A percentile compares a stretch with the other conserved stretches of the same genome.
These are phyloP conservation scores for Rhynchopsitta pachyrhyncha DNA, from an alignment of 2,113 vertebrate species.

Conservation along the genomic window DNA sequence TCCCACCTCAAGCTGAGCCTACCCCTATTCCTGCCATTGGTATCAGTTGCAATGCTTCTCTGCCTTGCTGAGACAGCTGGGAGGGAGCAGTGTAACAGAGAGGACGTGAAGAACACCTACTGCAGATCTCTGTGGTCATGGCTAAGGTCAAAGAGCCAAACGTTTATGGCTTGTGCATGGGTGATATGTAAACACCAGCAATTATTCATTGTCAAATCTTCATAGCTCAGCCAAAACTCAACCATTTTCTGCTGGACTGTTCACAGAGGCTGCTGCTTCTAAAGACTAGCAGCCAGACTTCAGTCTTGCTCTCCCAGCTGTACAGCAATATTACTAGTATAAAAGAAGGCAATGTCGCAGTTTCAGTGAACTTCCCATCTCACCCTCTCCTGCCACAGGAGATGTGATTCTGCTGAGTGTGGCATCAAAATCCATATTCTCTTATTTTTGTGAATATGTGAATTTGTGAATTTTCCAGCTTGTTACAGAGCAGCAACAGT, in stretches of 20 bases:
- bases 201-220: constrained; percentile 53
- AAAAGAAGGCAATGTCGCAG: background rate
- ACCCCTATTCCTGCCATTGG: background rate
- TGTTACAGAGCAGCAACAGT: background rate
- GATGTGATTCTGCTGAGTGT: background rate
- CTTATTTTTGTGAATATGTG: background rate
- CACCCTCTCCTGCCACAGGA: background rate
- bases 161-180: background rate
- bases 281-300: background rate
- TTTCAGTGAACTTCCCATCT: background rate
- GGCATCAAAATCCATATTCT: background rate
- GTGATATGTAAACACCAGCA: constrained; percentile 27
- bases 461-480: background rate
- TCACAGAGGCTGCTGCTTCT: background rate
- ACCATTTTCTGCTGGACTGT: background rate
- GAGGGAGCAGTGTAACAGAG: background rate
- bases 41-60: background rate
- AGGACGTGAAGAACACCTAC: background rate
- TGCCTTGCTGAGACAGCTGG: background rate
- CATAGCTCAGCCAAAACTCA: constrained; percentile 19
- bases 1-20: background rate
- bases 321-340: background rate
- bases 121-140: constrained; percentile 19
- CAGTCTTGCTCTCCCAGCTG: background rate
- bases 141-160: constrained; percentile 44